phyloP scores from a whole-genome alignment of 2,113 vertebrate genomes.

The Hemiscyllium ocellatum region DNA sequence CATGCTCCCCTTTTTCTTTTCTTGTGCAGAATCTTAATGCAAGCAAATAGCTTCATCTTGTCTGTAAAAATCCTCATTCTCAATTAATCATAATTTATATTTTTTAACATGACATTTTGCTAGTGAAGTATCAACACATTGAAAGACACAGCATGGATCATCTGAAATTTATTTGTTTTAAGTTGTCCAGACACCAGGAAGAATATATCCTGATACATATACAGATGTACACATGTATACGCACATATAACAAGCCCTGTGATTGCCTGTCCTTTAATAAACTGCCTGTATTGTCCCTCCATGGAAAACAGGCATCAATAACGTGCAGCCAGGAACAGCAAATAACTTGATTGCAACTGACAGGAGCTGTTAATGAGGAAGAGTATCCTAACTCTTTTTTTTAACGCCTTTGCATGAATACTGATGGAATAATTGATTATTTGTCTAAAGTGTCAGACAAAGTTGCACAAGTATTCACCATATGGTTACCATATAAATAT shows the following conservation, averaged over 20 bases:
- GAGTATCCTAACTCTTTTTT: neutral
- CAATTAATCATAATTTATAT: neutral
- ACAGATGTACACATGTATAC: no score
- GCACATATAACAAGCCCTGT: no score
- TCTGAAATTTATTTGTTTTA: neutral
- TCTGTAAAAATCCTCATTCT: neutral
- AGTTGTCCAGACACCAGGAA: no score
- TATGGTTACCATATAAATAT: neutral
- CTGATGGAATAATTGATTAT: neutral
- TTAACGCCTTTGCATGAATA: neutral
- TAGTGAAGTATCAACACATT: neutral
- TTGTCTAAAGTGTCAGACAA: neutral
- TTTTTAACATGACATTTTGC: neutral
- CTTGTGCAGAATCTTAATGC: neutral
- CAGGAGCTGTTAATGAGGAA: neutral
- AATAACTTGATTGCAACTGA: neutral
- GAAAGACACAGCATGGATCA: neutral
- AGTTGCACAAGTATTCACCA: neutral
- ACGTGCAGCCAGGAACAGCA: neutral
- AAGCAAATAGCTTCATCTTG: neutral
- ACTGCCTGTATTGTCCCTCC: neutral
- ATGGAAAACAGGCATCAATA: neutral
- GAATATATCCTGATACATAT: no score
- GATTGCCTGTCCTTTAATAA: neutral
- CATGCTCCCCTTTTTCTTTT: neutral